Evolutionary conservation across 2,888 invertebrate species (phyloP).

Genomic region (Dynastes grantii): DNA sequence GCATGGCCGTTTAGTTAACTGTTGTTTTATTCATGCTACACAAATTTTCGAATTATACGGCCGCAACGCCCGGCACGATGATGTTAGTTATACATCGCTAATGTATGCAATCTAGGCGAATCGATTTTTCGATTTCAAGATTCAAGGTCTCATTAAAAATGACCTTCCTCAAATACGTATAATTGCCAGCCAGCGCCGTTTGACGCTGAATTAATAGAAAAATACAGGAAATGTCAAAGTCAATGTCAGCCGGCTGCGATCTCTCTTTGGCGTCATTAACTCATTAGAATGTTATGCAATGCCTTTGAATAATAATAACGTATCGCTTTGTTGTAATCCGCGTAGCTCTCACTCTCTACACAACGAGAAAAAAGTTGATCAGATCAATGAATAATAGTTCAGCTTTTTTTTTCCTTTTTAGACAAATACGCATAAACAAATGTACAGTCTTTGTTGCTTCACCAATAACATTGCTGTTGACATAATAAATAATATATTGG

Average conservation of each 20-base stretch:
- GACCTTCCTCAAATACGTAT: slow-evolving; percentile 47
- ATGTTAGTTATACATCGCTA: slow-evolving; percentile 10
- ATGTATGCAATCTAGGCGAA: slow-evolving; percentile 26
- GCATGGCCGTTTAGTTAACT: slow-evolving; percentile 36
- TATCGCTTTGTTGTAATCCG: slow-evolving; percentile 1
- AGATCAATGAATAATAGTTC: too few relatives aligned
- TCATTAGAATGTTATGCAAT: slow-evolving; percentile 44
- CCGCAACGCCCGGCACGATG: slow-evolving; percentile 1
- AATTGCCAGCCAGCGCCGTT: slow-evolving; percentile 37
- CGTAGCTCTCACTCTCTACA: background rate
- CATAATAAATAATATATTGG: too few relatives aligned
- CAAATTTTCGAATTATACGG: slow-evolving; percentile 25
- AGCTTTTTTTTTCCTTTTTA: too few relatives aligned
- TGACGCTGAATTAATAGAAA: slow-evolving; percentile 32
- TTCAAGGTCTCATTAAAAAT: slow-evolving; percentile 44
- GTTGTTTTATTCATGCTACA: slow-evolving; percentile 41
- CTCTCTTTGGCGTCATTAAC: slow-evolving; percentile 41
- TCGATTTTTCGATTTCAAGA: slow-evolving; percentile 35
- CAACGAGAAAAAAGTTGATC: background rate
- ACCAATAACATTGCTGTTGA: too few relatives aligned
- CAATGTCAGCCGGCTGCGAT: slow-evolving; percentile 45
- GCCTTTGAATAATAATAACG: slow-evolving; percentile 5
- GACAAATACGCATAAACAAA: too few relatives aligned
- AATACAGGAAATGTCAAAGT: slow-evolving; percentile 49
- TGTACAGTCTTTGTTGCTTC: too few relatives aligned